These are phyloP conservation scores for Lagopus leucura DNA, from an alignment of 2,113 vertebrate species.

Conservation along the genomic window DNA sequence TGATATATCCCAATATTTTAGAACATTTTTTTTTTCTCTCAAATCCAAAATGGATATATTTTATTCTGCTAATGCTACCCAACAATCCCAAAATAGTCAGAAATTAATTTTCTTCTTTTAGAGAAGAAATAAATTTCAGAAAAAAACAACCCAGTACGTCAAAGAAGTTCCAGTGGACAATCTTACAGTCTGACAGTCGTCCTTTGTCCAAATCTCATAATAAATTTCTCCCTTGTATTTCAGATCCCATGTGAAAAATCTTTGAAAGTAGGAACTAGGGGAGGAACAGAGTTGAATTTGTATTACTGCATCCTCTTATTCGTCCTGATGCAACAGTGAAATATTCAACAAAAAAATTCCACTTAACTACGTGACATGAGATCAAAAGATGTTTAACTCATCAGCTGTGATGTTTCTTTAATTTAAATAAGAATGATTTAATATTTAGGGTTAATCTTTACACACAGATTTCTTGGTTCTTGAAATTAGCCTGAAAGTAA, in stretches of 20 bases:
- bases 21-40: not conserved
- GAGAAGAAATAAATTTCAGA: not conserved
- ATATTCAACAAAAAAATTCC: not conserved
- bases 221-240: not conserved
- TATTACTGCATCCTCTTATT: not conserved
- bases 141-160: not conserved
- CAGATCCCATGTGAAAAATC: not conserved
- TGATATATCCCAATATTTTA: not conserved
- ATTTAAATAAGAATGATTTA: not conserved
- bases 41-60: not conserved
- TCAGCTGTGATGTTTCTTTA: not conserved
- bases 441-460: not conserved
- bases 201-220: not conserved
- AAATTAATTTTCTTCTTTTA: not conserved
- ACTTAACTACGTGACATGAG: not conserved
- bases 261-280: not conserved
- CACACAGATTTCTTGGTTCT: not conserved
- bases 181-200: not conserved
- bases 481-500: conserved; percentile 46
- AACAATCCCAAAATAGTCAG: not conserved
- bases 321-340: not conserved
- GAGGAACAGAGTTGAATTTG: not conserved
- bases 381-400: not conserved
- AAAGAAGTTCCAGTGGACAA: not conserved
- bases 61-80: not conserved